Conservation (phyloP, 1,140 invertebrate genomes). For the Nasonia vitripennis region DNA sequence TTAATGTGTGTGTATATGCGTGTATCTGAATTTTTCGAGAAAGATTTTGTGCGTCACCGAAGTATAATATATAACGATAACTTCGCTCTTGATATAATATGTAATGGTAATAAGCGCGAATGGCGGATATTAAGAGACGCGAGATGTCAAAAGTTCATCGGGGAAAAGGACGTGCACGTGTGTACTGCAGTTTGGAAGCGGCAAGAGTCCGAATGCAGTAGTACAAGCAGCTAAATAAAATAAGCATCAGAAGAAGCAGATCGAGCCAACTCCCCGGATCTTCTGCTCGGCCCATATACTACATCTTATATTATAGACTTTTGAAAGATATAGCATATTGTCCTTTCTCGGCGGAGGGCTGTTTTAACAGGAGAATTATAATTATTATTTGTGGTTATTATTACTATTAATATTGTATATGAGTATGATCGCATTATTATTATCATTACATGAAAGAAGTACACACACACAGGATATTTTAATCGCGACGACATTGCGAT, state of each 20-base stretch:
- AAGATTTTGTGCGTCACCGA: not conserved
- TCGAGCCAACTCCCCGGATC: not conserved
- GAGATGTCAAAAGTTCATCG: not conserved
- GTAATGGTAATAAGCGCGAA: not conserved
- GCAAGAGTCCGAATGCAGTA: too few species aligned
- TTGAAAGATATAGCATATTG: not conserved
- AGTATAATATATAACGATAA: not conserved
- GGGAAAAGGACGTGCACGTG: not conserved
- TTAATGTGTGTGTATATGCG: not conserved
- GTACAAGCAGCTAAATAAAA: not conserved
- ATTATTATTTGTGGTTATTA: not conserved
- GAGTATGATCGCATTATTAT: not conserved
- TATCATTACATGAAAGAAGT: slow-evolving; percentile 5
- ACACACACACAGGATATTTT: slow-evolving; percentile 11
- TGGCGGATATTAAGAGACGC: not conserved
- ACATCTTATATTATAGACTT: not conserved
- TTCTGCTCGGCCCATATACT: not conserved
- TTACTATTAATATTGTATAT: not conserved
- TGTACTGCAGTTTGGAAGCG: too few species aligned
- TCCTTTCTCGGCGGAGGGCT: not conserved
- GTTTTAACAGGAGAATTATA: slow-evolving; percentile 8
- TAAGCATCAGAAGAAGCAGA: not conserved
- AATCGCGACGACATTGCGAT: slow-evolving; percentile 7
- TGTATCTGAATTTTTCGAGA: slow-evolving; percentile 17
- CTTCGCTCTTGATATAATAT: slow-evolving; percentile 3